Percentiles rank a stretch among this genome's conserved stretches.
Conservation (phyloP, 1,140 invertebrate genomes). For the Sycophaga agraensis region DNA sequence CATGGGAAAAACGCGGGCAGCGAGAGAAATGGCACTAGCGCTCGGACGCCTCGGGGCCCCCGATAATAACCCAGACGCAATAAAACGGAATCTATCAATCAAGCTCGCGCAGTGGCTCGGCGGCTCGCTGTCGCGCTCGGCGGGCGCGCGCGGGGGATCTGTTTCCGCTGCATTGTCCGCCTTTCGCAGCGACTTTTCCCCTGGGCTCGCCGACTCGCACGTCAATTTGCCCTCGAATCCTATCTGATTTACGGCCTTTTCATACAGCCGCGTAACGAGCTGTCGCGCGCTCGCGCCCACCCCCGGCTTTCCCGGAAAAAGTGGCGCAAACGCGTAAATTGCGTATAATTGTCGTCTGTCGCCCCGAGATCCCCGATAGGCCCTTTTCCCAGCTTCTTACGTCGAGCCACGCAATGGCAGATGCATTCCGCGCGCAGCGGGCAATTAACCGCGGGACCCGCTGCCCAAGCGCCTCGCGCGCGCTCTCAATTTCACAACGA, state of each 20-base stretch:
- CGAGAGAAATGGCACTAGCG: background rate
- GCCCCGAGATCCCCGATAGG: background rate
- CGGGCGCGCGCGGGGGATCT: background rate
- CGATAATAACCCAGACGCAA: constrained; percentile 4
- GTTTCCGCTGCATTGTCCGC: too few relatives aligned
- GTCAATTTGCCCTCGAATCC: constrained; percentile 18
- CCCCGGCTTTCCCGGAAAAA: background rate
- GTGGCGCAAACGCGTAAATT: constrained; percentile 10
- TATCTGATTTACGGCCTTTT: constrained; percentile 18
- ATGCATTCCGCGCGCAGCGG: background rate
- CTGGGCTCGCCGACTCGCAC: background rate
- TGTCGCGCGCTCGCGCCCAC: background rate
- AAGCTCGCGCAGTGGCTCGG: background rate
- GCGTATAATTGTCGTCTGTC: constrained; percentile 5
- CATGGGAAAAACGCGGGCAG: too few relatives aligned
- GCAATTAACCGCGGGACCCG: constrained; percentile 8
- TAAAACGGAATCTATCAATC: constrained; percentile 19
- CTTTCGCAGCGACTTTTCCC: background rate
- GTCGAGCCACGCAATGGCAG: background rate
- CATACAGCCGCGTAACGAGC: constrained; percentile 11
- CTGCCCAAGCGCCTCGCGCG: background rate
- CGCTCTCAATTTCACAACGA: constrained; percentile 8
- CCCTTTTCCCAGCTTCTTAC: too few relatives aligned
- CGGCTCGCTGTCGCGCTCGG: too few relatives aligned
- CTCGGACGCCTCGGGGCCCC: background rate